Evolutionary conservation across 2,888 invertebrate species (phyloP).

Genomic region (Pyrrhia umbra): DNA sequence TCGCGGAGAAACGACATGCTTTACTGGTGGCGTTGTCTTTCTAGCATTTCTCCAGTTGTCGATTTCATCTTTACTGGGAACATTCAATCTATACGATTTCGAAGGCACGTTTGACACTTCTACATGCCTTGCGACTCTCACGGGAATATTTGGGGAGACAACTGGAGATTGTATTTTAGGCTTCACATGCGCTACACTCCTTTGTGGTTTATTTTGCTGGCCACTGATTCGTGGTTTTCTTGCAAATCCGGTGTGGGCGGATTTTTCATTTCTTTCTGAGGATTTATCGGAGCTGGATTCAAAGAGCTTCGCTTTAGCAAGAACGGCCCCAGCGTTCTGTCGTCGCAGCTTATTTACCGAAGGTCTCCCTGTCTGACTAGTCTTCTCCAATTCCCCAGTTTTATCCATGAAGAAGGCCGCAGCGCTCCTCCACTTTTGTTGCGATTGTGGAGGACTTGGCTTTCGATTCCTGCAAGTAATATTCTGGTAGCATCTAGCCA

Average conservation of each 20-base stretch:
- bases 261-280: constrained; percentile 80
- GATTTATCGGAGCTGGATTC: constrained; percentile 90
- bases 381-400: constrained; percentile 83
- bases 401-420: constrained; percentile 89
- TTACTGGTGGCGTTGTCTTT: constrained; percentile 77
- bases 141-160: constrained; percentile 67
- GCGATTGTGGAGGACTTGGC: constrained; percentile 72
- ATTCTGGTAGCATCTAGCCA: constrained; percentile 74
- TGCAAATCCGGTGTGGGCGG: constrained; percentile 79
- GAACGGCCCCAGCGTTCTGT: constrained; percentile 95
- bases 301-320: constrained; percentile 94
- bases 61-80: constrained; percentile 71
- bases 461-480: constrained; percentile 67
- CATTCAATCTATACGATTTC: constrained; percentile 64
- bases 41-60: constrained; percentile 72
- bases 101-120: constrained; percentile 60
- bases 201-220: constrained; percentile 75
- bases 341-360: constrained; percentile 93
- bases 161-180: constrained; percentile 70
- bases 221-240: constrained; percentile 81
- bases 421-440: constrained; percentile 89
- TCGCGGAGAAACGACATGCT: constrained; percentile 80
- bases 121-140: constrained; percentile 63
- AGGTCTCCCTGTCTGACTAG: constrained; percentile 91
- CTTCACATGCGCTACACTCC: constrained; percentile 73